phyloP scores from a whole-genome alignment of 1,140 invertebrate species.

The Laupala kohalensis region DNA sequence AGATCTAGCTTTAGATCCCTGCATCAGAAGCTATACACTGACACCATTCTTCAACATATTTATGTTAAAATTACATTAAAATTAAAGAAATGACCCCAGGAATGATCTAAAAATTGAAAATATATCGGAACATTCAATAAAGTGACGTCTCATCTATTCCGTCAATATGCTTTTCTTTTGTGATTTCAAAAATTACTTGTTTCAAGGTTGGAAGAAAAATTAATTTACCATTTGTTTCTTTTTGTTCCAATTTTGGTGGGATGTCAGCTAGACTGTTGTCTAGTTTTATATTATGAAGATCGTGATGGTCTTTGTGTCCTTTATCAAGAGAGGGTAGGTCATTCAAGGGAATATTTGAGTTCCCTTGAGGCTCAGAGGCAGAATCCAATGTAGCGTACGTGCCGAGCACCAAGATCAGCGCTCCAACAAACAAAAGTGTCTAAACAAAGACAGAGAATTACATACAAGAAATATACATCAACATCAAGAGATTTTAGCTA shows the following conservation, averaged over 20 bases:
- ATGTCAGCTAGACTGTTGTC: neutral
- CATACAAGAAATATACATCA: neutral
- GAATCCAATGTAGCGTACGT: constrained; percentile 75
- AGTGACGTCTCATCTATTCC: too few relatives aligned
- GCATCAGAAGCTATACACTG: too few relatives aligned
- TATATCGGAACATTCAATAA: too few relatives aligned
- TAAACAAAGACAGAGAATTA: constrained; percentile 28
- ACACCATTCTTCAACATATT: too few relatives aligned
- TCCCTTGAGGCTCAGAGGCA: constrained; percentile 50
- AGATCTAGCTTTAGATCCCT: too few relatives aligned
- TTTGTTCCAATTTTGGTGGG: neutral
- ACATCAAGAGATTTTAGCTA: neutral
- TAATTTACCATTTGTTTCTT: neutral
- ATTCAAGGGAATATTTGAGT: too few relatives aligned
- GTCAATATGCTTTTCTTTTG: too few relatives aligned
- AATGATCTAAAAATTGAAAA: too few relatives aligned
- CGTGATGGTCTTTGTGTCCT: constrained; percentile 12
- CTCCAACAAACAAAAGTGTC: constrained; percentile 58
- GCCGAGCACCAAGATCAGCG: constrained; percentile 69
- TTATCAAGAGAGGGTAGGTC: constrained; percentile 11
- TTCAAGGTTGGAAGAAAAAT: too few relatives aligned
- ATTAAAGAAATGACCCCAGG: too few relatives aligned
- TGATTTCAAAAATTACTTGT: too few relatives aligned
- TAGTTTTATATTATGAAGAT: constrained; percentile 11
- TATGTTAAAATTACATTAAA: too few relatives aligned